Percentiles rank a stretch among this genome's conserved stretches.
phyloP scores from a whole-genome alignment of 2,888 invertebrate species.

The Halocaridina rubra region DNA sequence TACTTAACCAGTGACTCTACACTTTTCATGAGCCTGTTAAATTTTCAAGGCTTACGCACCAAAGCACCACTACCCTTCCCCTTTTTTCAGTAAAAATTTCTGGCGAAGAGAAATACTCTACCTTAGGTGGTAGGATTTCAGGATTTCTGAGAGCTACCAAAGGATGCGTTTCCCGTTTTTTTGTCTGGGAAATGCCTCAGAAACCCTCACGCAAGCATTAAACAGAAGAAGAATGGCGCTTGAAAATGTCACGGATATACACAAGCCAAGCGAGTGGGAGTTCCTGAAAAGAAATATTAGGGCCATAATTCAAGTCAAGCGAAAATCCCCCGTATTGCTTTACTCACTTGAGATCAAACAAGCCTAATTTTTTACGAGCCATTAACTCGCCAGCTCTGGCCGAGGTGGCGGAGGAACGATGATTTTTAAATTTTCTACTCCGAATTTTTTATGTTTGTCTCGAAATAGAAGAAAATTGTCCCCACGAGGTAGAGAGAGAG shows the following conservation, averaged over 20 bases:
- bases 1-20: too few species aligned
- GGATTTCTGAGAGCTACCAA: too few species aligned
- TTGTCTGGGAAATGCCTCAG: too few species aligned
- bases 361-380: constrained; percentile 55
- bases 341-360: constrained; percentile 51
- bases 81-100: too few species aligned
- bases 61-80: too few species aligned
- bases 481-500: constrained; percentile 3
- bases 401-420: constrained; percentile 35
- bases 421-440: too few species aligned
- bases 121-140: too few species aligned
- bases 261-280: neutral
- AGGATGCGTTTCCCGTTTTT: too few species aligned
- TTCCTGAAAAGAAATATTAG: constrained; percentile 19
- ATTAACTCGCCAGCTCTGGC: constrained; percentile 46
- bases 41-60: too few species aligned
- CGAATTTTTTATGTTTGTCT: too few species aligned
- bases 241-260: neutral
- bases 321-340: constrained; percentile 47
- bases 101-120: too few species aligned
- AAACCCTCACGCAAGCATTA: neutral
- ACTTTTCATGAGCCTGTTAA: too few species aligned
- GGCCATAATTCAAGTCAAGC: constrained; percentile 48
- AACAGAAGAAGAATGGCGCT: neutral
- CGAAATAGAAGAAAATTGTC: constrained; percentile 15